These are phyloP conservation scores for Zaprionus lineosus DNA, from an alignment of 2,888 invertebrate genomes.

Conservation along the genomic window DNA sequence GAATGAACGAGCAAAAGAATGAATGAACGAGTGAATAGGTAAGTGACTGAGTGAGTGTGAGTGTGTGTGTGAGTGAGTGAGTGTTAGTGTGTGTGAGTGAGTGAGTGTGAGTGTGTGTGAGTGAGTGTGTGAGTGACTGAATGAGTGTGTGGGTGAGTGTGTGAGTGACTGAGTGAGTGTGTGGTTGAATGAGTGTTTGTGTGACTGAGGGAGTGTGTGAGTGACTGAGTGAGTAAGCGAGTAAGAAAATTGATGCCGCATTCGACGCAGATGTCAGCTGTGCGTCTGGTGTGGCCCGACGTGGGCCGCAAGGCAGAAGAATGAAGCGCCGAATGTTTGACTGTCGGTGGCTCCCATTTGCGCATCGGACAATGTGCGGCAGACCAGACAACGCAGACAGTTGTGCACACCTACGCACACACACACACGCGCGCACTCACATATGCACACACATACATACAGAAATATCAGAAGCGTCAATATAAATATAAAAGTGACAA, in stretches of 20 bases:
- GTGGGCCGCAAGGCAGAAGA: neutral
- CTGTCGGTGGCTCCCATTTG: constrained; percentile 24
- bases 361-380: constrained; percentile 59
- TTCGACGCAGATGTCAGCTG: constrained; percentile 25
- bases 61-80: neutral
- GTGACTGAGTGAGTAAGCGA: neutral
- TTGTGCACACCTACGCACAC: neutral
- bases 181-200: neutral
- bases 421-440: neutral
- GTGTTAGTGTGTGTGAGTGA: neutral
- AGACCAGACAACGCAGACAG: constrained; percentile 34
- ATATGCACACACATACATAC: constrained; percentile 29
- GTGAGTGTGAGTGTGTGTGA: neutral
- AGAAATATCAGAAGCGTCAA: constrained; percentile 43
- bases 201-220: neutral
- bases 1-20: too few species aligned
- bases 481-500: constrained; percentile 57
- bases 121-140: constrained; percentile 66
- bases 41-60: constrained; percentile 12
- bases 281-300: neutral
- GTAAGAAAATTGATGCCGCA: neutral
- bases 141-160: constrained; percentile 71
- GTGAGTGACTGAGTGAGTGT: constrained; percentile 33
- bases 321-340: neutral
- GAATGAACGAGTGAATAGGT: constrained; percentile 34